Evolutionary conservation across 2,888 invertebrate species (phyloP).

Genomic region (Limenitis arthemis): DNA sequence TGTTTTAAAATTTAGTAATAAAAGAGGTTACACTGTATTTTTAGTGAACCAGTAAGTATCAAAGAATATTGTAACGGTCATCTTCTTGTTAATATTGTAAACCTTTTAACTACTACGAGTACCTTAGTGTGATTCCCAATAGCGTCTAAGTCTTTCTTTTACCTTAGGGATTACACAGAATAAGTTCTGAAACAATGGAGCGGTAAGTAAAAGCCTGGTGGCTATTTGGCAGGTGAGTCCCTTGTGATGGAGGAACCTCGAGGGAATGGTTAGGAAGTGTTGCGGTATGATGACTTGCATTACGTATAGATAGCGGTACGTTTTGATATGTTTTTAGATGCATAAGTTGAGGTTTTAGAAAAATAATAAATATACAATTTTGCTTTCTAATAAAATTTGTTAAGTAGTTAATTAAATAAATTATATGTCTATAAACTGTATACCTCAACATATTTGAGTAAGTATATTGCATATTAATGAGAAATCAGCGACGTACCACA

Average conservation of each 20-base stretch:
- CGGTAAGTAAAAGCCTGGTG: conserved; percentile 51
- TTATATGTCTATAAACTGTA: too few relatives aligned
- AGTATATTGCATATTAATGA: too few relatives aligned
- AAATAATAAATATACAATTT: neutral
- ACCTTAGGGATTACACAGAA: conserved; percentile 2
- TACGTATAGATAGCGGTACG: conserved; percentile 15
- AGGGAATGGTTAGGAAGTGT: conserved; percentile 43
- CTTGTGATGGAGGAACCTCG: conserved; percentile 32
- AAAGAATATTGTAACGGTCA: too few relatives aligned
- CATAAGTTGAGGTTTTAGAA: neutral
- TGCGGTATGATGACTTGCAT: conserved; percentile 50
- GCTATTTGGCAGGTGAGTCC: conserved; percentile 54
- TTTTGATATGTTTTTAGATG: conserved; percentile 9
- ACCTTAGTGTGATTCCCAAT: neutral
- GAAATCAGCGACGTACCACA: too few relatives aligned
- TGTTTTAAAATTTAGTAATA: too few relatives aligned
- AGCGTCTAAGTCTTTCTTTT: neutral
- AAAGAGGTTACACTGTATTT: too few relatives aligned
- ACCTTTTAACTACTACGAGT: neutral
- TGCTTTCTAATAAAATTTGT: neutral
- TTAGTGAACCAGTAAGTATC: too few relatives aligned
- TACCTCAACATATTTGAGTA: too few relatives aligned
- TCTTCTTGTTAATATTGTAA: neutral
- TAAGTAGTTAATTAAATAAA: neutral
- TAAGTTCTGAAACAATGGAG: conserved; percentile 34